Conservation (phyloP, 2,797 vertebrate species). For the Enteromius afrohamiltoni region DNA sequence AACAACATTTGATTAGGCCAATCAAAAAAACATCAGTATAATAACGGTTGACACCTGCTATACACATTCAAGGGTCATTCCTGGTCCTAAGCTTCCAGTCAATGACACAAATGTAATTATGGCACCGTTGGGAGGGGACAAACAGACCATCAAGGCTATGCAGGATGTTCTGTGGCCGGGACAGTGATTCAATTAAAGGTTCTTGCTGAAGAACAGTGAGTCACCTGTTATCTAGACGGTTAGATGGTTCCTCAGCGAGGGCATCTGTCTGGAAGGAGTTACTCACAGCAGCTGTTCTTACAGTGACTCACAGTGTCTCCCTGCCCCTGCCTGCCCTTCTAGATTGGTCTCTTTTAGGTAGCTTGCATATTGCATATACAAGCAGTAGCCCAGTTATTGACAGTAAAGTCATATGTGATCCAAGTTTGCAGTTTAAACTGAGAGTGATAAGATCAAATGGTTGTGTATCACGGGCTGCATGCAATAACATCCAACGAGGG, state of each 20-base stretch:
- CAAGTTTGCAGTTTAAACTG: not conserved
- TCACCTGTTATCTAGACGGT: constrained; percentile 47
- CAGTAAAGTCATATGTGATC: not conserved
- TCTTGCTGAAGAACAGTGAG: constrained; percentile 48
- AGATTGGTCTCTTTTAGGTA: not conserved
- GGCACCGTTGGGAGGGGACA: constrained; percentile 29
- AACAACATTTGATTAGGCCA: not conserved
- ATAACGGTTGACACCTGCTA: not conserved
- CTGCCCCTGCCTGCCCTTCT: constrained; percentile 1
- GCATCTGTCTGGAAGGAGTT: constrained; percentile 34
- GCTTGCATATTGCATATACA: not conserved
- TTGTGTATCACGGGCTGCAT: not conserved
- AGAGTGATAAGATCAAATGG: not conserved
- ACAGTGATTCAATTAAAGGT: constrained; percentile 26
- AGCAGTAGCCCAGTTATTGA: not conserved
- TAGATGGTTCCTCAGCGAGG: constrained; percentile 18
- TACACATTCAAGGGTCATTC: not conserved
- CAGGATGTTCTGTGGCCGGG: constrained; percentile 25
- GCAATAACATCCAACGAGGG: not conserved
- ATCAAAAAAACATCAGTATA: not conserved
- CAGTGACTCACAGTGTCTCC: constrained; percentile 27
- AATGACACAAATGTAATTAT: constrained; percentile 45
- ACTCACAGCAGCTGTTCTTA: constrained; percentile 44
- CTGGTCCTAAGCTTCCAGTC: constrained; percentile 1
- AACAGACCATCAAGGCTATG: constrained; percentile 13